Conservation (phyloP, 2,113 vertebrate species). For the Mobula birostris region DNA sequence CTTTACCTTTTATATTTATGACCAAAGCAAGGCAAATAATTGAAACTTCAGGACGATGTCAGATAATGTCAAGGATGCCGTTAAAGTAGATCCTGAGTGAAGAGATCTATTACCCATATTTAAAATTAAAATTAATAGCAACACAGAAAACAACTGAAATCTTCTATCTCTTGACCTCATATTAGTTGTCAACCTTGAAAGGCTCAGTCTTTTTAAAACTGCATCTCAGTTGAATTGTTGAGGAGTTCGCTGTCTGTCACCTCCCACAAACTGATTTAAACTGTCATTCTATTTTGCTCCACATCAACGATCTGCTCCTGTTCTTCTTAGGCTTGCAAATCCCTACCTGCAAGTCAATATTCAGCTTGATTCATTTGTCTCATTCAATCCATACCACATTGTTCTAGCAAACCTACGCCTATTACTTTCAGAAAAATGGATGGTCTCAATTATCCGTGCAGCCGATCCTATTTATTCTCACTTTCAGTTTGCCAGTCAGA, state of each 20-base stretch:
- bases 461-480: background rate
- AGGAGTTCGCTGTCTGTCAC: background rate
- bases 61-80: background rate
- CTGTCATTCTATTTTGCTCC: slow-evolving; percentile 18
- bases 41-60: background rate
- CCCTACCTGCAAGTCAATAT: background rate
- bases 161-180: background rate
- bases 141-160: slow-evolving; percentile 2
- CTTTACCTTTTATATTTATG: background rate
- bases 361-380: slow-evolving; percentile 29
- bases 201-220: slow-evolving; percentile 10
- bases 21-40: background rate
- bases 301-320: background rate
- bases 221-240: slow-evolving; percentile 20
- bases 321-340: background rate
- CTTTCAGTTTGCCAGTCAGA: background rate
- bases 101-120: background rate
- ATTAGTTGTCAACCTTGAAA: slow-evolving; percentile 7
- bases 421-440: slow-evolving; percentile 2
- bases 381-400: background rate
- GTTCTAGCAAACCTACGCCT: background rate
- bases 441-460: background rate
- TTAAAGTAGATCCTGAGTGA: background rate
- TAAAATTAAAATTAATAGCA: slow-evolving; percentile 14
- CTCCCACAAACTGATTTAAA: slow-evolving; percentile 28